phyloP scores from a whole-genome alignment of 1,140 invertebrate species.

The Apis mellifera region DNA sequence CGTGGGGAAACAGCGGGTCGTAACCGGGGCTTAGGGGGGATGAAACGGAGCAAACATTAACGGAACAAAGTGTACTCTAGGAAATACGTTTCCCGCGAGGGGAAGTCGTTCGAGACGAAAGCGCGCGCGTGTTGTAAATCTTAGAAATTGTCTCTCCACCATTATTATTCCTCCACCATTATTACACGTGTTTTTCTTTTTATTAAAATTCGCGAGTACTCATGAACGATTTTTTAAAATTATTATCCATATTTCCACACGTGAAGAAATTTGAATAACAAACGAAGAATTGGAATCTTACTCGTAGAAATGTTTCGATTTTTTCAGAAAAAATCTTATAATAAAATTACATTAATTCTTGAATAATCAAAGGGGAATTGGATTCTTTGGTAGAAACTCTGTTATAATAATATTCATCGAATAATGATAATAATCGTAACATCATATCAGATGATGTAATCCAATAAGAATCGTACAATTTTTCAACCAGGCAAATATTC shows the following conservation, averaged over 20 bases:
- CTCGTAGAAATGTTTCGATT: no score
- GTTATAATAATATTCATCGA: not conserved
- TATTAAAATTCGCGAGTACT: no score
- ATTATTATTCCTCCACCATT: not conserved
- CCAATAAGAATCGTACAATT: not conserved
- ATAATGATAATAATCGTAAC: not conserved
- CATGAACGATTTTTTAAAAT: no score
- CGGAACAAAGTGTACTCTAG: constrained; percentile 11
- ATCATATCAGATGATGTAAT: no score
- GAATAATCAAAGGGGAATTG: not conserved
- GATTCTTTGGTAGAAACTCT: not conserved
- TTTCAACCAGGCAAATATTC: not conserved
- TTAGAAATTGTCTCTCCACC: not conserved
- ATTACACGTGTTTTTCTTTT: no score
- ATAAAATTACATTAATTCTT: no score
- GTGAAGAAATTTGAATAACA: no score
- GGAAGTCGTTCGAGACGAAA: not conserved
- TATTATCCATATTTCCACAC: no score
- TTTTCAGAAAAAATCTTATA: no score
- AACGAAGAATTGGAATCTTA: no score
- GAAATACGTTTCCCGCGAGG: not conserved
- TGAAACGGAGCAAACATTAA: not conserved
- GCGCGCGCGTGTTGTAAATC: not conserved
- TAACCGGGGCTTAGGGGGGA: not conserved
- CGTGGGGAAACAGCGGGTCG: constrained; percentile 33